Percentiles rank a stretch among this genome's conserved stretches.
Conservation (phyloP, 2,113 vertebrate species). For the Dromaius novaehollandiae region DNA sequence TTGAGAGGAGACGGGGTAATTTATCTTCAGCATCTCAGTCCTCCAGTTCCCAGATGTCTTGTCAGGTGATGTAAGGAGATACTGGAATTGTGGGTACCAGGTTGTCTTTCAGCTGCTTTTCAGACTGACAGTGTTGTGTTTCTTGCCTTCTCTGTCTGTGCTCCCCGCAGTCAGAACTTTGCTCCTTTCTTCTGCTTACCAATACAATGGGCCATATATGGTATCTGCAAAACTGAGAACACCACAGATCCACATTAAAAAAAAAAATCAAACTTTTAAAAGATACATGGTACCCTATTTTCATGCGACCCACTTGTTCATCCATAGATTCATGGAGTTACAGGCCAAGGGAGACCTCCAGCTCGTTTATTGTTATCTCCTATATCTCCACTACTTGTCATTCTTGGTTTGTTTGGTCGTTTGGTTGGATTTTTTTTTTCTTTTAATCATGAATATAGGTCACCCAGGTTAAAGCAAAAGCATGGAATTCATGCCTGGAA, state of each 20-base stretch:
- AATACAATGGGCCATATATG: too few relatives aligned
- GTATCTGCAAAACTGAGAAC: background rate
- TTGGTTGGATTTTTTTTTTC: background rate
- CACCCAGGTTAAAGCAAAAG: background rate
- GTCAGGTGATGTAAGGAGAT: background rate
- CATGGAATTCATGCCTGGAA: background rate
- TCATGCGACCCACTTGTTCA: background rate
- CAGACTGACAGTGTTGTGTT: too few relatives aligned
- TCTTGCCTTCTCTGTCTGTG: background rate
- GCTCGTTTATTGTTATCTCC: background rate
- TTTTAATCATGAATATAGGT: background rate
- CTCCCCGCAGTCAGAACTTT: background rate
- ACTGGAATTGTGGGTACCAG: background rate
- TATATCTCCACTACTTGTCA: background rate
- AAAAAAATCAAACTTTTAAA: background rate
- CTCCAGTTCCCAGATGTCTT: background rate
- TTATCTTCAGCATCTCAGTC: background rate
- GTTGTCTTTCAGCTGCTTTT: too few relatives aligned
- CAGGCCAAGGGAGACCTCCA: background rate
- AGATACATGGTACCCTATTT: background rate
- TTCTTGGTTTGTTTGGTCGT: background rate
- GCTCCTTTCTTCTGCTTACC: too few relatives aligned
- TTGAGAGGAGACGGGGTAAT: background rate
- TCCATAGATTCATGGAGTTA: background rate
- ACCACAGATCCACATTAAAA: rapidly evolving